phyloP scores from a whole-genome alignment of 2,797 vertebrate genomes.

The Peromyscus aztecus region DNA sequence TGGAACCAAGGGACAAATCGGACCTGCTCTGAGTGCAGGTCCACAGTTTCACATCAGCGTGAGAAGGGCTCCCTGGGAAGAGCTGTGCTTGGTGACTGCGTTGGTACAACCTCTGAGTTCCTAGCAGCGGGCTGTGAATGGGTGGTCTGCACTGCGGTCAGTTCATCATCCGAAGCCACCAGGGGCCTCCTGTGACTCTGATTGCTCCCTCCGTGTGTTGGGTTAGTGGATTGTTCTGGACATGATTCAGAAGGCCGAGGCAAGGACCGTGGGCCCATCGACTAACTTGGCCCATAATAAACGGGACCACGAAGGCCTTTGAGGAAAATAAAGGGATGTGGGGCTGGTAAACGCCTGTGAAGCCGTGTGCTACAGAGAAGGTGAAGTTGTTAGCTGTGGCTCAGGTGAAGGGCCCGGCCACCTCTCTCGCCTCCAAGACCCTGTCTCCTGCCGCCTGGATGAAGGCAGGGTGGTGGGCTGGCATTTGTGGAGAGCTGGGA shows the following conservation, averaged over 20 bases:
- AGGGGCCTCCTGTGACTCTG: neutral
- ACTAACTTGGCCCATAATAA: neutral
- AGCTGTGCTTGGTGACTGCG: neutral
- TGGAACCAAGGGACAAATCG: neutral
- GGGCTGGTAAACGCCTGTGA: neutral
- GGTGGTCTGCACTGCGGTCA: neutral
- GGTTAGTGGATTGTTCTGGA: neutral
- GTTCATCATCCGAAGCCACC: neutral
- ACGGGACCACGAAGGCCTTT: neutral
- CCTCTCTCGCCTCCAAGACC: neutral
- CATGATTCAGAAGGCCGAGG: neutral
- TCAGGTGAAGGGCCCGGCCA: neutral
- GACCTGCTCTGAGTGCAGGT: neutral
- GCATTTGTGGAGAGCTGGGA: neutral
- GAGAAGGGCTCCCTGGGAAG: conserved; percentile 31
- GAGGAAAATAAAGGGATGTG: conserved; percentile 13
- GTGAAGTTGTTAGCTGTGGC: neutral
- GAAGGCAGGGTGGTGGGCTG: neutral
- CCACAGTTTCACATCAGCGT: neutral
- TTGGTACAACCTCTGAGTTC: neutral
- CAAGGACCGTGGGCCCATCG: neutral
- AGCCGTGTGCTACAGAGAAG: neutral
- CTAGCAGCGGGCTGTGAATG: neutral
- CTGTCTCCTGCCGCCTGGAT: neutral
- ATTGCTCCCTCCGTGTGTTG: neutral